These are phyloP conservation scores for Tarsius wallacei DNA, from an alignment of 2,797 vertebrate species.

Conservation along the genomic window DNA sequence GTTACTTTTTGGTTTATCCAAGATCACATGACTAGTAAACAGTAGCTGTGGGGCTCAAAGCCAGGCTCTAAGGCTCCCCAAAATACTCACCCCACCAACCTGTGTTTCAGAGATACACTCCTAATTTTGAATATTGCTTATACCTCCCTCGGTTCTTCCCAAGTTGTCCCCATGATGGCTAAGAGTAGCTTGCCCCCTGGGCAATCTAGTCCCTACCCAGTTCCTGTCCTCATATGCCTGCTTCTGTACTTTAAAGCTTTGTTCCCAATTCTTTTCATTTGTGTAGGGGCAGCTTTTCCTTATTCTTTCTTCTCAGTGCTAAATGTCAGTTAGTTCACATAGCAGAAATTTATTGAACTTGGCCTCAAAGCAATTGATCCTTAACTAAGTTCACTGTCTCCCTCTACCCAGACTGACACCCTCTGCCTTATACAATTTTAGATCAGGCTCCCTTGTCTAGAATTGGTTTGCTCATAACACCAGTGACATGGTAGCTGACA, in stretches of 20 bases:
- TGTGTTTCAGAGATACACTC: neutral
- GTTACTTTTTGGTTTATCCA: neutral
- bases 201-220: neutral
- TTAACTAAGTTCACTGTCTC: constrained; percentile 38
- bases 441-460: neutral
- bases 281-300: constrained; percentile 8
- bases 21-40: neutral
- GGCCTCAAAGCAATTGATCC: neutral
- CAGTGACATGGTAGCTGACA: neutral
- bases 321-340: constrained; percentile 22
- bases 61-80: neutral
- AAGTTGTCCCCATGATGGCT: too few relatives aligned
- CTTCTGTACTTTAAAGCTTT: constrained; percentile 28
- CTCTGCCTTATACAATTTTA: neutral
- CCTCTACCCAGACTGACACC: neutral
- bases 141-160: neutral
- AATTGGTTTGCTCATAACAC: neutral
- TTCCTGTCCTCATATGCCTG: neutral
- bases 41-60: neutral
- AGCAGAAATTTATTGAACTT: constrained; percentile 27
- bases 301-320: constrained; percentile 1
- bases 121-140: neutral
- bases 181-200: neutral
- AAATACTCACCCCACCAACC: neutral
- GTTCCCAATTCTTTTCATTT: neutral